Evolutionary conservation across 2,888 invertebrate species (phyloP).

Genomic region (Macrosiphum euphorbiae): DNA sequence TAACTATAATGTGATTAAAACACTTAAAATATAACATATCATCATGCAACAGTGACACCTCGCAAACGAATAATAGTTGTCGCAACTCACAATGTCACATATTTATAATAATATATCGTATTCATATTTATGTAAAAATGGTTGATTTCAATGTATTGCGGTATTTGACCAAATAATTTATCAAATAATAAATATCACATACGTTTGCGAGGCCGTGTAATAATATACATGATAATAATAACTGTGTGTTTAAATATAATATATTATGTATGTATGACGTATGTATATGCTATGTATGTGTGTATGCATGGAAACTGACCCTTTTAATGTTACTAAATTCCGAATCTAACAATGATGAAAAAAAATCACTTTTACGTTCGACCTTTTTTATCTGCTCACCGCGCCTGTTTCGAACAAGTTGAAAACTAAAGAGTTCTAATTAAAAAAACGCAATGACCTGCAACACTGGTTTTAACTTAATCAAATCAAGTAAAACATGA

Average conservation of each 20-base stretch:
- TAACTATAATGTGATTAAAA: too few relatives aligned
- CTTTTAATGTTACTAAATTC: constrained; percentile 56
- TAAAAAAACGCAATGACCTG: constrained; percentile 57
- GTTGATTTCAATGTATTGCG: background rate
- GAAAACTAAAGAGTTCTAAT: constrained; percentile 47
- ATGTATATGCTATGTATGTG: background rate
- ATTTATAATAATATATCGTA: background rate
- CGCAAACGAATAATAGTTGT: background rate
- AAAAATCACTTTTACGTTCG: constrained; percentile 46
- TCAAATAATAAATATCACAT: background rate
- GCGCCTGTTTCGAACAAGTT: background rate
- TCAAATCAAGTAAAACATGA: constrained; percentile 31
- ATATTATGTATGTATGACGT: background rate
- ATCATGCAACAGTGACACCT: too few relatives aligned
- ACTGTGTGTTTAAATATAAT: background rate
- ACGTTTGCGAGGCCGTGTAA: background rate
- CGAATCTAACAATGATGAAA: constrained; percentile 31
- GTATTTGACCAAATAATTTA: background rate
- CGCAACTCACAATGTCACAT: background rate
- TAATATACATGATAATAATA: background rate
- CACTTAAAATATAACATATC: too few relatives aligned
- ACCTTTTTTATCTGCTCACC: constrained; percentile 44
- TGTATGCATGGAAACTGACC: background rate
- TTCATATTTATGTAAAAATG: background rate
- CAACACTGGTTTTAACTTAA: constrained; percentile 41